These are phyloP conservation scores for Heliconius nattereri DNA, from an alignment of 1,140 invertebrate species.

Conservation along the genomic window DNA sequence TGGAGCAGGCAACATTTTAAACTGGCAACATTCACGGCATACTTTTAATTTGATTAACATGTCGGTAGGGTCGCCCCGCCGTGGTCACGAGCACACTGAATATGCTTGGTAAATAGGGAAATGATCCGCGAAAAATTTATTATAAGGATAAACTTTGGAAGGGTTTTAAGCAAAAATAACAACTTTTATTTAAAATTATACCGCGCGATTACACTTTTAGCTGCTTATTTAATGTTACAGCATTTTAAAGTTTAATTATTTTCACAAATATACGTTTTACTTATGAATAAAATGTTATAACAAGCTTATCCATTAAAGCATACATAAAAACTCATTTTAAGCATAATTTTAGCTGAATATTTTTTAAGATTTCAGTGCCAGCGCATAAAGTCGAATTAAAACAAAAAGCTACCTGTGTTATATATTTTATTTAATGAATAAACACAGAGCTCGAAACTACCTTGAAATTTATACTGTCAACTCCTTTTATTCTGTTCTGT, in stretches of 20 bases:
- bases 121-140: slow-evolving; percentile 33
- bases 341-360: not conserved
- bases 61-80: slow-evolving; percentile 24
- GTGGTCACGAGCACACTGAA: slow-evolving; percentile 30
- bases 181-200: slow-evolving; percentile 32
- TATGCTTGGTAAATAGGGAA: slow-evolving; percentile 31
- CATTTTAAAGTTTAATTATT: not conserved
- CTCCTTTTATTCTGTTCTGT: no score
- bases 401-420: not conserved
- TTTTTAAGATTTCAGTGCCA: no score
- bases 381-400: not conserved
- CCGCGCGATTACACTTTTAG: slow-evolving; percentile 13
- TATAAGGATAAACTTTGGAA: slow-evolving; percentile 32
- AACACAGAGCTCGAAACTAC: not conserved
- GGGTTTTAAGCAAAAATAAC: slow-evolving; percentile 30
- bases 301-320: not conserved
- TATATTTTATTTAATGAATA: not conserved
- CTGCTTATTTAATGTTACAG: not conserved
- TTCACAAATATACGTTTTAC: not conserved
- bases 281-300: not conserved
- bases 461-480: not conserved
- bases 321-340: not conserved
- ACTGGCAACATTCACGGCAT: slow-evolving; percentile 16
- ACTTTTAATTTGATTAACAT: slow-evolving; percentile 35
- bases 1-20: slow-evolving; percentile 5